phyloP scores from a whole-genome alignment of 2,113 vertebrate species.

The Atrichornis clamosus region DNA sequence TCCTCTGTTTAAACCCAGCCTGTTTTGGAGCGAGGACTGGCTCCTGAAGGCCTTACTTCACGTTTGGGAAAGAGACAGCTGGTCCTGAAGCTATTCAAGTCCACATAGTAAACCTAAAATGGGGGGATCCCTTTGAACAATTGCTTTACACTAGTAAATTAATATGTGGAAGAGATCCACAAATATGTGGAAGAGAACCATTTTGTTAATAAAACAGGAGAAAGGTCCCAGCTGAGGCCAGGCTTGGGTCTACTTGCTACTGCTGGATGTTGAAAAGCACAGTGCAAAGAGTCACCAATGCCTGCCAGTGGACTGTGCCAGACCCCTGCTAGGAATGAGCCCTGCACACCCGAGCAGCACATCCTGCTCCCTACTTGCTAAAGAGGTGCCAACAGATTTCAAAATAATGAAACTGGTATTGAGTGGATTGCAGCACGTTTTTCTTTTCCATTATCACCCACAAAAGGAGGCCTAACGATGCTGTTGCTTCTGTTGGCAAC shows the following conservation, averaged over 20 bases:
- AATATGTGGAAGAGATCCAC: not conserved
- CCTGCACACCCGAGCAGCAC: accelerated
- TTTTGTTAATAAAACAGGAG: not conserved
- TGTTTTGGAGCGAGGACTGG: not conserved
- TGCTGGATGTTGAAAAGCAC: not conserved
- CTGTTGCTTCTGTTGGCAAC: not conserved
- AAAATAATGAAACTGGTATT: not conserved
- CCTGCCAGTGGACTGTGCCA: not conserved
- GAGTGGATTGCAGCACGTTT: not conserved
- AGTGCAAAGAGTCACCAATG: not conserved
- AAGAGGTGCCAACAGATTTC: not conserved
- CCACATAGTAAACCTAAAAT: not conserved
- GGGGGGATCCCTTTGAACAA: accelerated
- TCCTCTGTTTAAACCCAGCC: not conserved
- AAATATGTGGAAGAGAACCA: not conserved
- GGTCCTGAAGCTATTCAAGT: not conserved
- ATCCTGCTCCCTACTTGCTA: not conserved
- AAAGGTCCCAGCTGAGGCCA: not conserved
- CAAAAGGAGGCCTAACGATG: not conserved
- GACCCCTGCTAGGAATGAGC: not conserved
- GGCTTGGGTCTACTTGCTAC: not conserved
- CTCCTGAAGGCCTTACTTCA: not conserved
- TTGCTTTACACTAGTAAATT: not conserved
- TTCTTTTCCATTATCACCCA: not conserved
- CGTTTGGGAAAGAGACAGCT: not conserved